Evolutionary conservation across 1,140 invertebrate genomes (phyloP).

Genomic region (Drosophila kurseongensis): DNA sequence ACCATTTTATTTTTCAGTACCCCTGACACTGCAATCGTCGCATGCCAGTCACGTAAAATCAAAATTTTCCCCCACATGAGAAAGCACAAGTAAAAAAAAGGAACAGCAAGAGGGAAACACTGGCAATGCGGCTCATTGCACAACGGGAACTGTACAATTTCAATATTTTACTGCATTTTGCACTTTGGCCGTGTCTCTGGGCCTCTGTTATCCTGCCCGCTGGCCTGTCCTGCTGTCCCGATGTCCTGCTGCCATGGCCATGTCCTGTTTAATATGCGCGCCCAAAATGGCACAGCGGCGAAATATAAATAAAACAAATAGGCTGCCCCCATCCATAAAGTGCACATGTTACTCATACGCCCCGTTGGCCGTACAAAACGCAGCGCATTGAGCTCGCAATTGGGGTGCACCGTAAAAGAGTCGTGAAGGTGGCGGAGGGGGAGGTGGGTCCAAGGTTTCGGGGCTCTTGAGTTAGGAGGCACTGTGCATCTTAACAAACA

Average conservation of each 20-base stretch:
- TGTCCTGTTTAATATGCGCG: conserved; percentile 54
- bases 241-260: conserved; percentile 19
- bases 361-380: conserved; percentile 31
- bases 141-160: conserved; percentile 71
- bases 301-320: conserved; percentile 56
- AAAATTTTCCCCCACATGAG: conserved; percentile 48
- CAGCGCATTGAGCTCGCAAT: conserved; percentile 28
- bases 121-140: conserved; percentile 67
- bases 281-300: conserved; percentile 46
- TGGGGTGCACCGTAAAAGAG: conserved; percentile 22
- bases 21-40: conserved; percentile 21
- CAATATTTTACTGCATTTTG: conserved; percentile 76
- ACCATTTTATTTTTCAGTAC: conserved; percentile 2
- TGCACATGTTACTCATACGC: conserved; percentile 65
- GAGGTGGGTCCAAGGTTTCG: not conserved
- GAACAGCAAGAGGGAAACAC: not conserved
- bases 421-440: not conserved
- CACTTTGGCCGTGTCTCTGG: conserved; percentile 51
- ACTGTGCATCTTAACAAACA: conserved; percentile 36
- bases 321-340: conserved; percentile 38
- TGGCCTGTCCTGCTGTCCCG: not conserved
- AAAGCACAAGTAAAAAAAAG: conserved; percentile 27
- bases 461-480: conserved; percentile 3
- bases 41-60: conserved; percentile 71
- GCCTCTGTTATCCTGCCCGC: conserved; percentile 25